Evolutionary conservation across 2,113 vertebrate genomes (phyloP).

Genomic region (Lamprotornis superbus): DNA sequence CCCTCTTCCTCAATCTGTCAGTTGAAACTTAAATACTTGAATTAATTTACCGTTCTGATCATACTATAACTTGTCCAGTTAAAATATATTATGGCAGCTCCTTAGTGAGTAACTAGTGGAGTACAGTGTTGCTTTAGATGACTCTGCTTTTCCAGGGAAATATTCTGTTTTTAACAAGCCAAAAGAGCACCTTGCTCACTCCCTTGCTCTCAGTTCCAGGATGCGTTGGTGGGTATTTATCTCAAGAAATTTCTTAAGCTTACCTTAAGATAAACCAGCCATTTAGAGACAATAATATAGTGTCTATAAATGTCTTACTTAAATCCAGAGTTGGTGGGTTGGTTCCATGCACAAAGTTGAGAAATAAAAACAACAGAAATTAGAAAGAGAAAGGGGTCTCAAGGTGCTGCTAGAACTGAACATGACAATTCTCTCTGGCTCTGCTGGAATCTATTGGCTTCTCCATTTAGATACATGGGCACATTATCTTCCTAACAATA

Average conservation of each 20-base stretch:
- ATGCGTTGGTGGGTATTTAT: background rate
- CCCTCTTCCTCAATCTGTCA: background rate
- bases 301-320: background rate
- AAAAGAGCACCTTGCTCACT: background rate
- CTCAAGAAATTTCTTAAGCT: background rate
- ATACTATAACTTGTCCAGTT: background rate
- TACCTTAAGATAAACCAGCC: background rate
- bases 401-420: background rate
- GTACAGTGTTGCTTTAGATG: background rate
- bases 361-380: background rate
- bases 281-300: background rate
- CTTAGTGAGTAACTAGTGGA: background rate
- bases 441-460: background rate
- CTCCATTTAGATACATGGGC: background rate
- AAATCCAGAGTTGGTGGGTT: background rate
- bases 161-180: background rate
- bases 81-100: background rate
- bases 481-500: background rate
- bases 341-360: background rate
- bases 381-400: background rate
- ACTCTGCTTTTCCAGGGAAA: background rate
- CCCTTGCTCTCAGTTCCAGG: background rate
- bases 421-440: background rate
- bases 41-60: background rate
- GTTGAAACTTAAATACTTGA: background rate